A percentile compares a stretch with the other conserved stretches of the same genome.
Conservation (phyloP, 2,113 vertebrate species). For the Gymnogyps californianus region DNA sequence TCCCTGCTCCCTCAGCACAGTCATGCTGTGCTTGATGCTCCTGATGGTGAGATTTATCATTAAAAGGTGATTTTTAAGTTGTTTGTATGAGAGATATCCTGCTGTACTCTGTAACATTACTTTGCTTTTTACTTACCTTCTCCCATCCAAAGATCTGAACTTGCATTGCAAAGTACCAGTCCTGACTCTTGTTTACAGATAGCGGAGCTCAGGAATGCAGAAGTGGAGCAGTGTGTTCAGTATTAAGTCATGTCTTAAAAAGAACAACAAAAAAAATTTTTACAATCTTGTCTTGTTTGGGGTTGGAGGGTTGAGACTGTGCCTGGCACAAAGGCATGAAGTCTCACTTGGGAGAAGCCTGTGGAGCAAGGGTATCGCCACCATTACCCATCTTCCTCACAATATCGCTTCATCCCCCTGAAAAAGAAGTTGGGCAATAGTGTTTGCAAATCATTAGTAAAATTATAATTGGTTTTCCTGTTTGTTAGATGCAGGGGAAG, state of each 20-base stretch:
- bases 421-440: neutral
- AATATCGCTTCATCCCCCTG: accelerated
- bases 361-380: neutral
- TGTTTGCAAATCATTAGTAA: neutral
- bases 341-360: neutral
- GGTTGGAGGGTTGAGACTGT: neutral
- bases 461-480: neutral
- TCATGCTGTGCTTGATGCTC: neutral
- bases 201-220: neutral
- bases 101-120: neutral
- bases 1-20: neutral
- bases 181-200: neutral
- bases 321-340: neutral
- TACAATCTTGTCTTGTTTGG: neutral
- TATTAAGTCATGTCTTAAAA: neutral
- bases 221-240: accelerated
- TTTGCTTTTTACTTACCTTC: neutral
- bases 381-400: neutral
- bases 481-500: neutral
- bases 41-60: neutral
- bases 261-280: too few relatives aligned
- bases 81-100: neutral
- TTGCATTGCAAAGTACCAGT: neutral
- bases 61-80: neutral
- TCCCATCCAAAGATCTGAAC: neutral